Base-by-base conservation (phyloP, 2,113 vertebrate species). In the Tor tambroides region DNA sequence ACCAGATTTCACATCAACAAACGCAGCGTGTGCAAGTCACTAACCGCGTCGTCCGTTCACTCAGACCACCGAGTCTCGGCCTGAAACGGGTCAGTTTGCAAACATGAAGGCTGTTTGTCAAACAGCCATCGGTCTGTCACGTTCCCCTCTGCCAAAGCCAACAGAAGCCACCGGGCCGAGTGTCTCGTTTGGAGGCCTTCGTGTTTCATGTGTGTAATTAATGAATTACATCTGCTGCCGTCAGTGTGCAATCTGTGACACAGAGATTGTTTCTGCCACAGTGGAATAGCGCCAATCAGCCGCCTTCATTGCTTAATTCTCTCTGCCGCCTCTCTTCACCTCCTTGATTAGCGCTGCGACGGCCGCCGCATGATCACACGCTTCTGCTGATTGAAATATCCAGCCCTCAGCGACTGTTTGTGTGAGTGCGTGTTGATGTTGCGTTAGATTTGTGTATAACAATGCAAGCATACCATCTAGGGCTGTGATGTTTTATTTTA, bases 171-270 rank as follows among this genome's bases (percentile, higher is more conserved):
- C 90, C 81, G 86, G 28, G 88, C 84, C 76, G 87, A 89, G 78
- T 85, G 86, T 81, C 86, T 74, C 17, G 23, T 91, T 89, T 88
- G 43, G 88, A 88, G 80, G 49, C 91, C 78, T 83, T 82, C 69
- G 38, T 89, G 88, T 94, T 94, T 94, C 92, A 93, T 94, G 93
- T 90, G 91, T 90, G 85, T 93, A 95, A 94, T 94, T 94, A 94
- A 94, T 94, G 91, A 93, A 94, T 92, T 94, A 94, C 94, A 95
- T 94, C 95, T 95, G 94, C 90, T 92, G 91, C 94, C 94, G 94
- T 95, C 94, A 94, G 93, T 91, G 91, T 92, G 93, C 94, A 94
- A 93, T 94, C 94, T 94, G 94, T 92, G 92, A 91, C 90, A 83
- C 61, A 91, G 90, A 92, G 92, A 94, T 94, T 94, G 93, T 94